Evolutionary conservation across 2,888 invertebrate species (phyloP).

Genomic region (Eupithecia insigniata): DNA sequence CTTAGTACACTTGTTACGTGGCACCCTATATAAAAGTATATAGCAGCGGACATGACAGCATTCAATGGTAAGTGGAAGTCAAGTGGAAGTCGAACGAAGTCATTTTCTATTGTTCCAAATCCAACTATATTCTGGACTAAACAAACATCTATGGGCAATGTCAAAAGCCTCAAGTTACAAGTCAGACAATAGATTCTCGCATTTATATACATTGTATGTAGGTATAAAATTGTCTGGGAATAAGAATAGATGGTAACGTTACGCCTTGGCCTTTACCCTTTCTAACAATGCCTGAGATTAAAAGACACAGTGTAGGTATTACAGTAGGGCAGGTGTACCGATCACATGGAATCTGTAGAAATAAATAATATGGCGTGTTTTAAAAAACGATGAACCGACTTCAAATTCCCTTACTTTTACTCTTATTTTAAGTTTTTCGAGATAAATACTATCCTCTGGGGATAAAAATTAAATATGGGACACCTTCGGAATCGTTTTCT

Average conservation of each 20-base stretch:
- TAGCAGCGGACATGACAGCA: no score
- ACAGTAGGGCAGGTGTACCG: neutral
- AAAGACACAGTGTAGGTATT: neutral
- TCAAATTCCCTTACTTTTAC: no score
- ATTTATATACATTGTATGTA: neutral
- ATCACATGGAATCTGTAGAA: no score
- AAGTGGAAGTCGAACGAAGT: neutral
- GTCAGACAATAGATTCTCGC: neutral
- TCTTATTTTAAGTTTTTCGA: no score
- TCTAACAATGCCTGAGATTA: conserved; percentile 14
- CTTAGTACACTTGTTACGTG: no score
- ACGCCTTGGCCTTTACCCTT: conserved; percentile 13
- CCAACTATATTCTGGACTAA: neutral
- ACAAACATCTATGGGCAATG: neutral
- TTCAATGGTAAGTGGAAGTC: no score
- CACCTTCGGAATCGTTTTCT: no score
- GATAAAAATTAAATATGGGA: no score
- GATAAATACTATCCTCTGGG: no score
- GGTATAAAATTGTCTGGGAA: conserved; percentile 4
- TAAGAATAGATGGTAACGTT: neutral
- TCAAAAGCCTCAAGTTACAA: neutral
- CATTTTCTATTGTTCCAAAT: neutral
- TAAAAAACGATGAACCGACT: no score
- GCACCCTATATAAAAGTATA: no score
- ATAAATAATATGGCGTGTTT: no score